Conservation (phyloP, 2,113 vertebrate species). For the Pseudopodoces humilis region DNA sequence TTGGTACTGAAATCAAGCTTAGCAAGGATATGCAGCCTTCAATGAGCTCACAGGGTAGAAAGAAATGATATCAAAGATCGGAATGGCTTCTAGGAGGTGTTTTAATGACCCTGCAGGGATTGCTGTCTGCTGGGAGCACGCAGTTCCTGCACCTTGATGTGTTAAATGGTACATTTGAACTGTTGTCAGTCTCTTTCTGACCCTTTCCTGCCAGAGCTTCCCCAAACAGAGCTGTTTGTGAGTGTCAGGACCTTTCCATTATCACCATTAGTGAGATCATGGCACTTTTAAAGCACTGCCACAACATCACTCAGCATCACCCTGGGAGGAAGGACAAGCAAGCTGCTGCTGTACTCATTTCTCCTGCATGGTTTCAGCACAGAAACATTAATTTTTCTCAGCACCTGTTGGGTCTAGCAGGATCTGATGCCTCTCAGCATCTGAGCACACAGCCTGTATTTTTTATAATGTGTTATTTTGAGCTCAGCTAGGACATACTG, state of each 20-base stretch:
- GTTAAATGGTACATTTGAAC: constrained; percentile 11
- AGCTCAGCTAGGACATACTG: neutral
- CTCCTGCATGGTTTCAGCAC: neutral
- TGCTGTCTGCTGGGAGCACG: neutral
- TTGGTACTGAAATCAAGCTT: neutral
- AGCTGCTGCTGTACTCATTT: fast-evolving
- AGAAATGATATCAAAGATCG: neutral
- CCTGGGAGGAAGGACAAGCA: neutral
- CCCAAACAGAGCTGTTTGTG: constrained; percentile 15
- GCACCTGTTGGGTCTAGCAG: neutral
- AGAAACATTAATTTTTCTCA: neutral
- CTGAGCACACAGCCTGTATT: neutral
- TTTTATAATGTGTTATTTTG: neutral
- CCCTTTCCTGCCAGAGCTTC: neutral
- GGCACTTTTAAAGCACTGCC: neutral
- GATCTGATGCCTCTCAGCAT: neutral
- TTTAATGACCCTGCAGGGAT: constrained; percentile 35
- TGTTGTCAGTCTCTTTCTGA: neutral
- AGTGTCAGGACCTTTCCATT: constrained; percentile 14
- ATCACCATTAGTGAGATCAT: neutral
- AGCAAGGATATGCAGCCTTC: neutral
- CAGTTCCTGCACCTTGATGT: neutral
- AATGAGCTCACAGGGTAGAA: neutral
- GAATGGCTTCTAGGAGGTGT: neutral
- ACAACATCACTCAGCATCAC: neutral